Evolutionary conservation across 2,888 invertebrate genomes (phyloP).

Genomic region (Microchrysa polita): DNA sequence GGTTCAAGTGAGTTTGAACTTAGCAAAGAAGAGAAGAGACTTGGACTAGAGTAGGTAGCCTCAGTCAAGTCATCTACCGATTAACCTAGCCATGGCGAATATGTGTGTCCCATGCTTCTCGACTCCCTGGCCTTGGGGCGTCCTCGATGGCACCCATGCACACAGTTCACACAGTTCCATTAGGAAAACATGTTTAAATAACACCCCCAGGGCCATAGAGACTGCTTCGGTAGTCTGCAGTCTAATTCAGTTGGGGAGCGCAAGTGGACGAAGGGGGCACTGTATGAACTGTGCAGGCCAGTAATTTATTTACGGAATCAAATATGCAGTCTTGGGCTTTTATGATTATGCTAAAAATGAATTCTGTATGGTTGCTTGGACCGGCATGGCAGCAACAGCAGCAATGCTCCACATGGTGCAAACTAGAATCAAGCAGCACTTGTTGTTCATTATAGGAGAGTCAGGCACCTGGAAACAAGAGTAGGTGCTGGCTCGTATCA

Average conservation of each 20-base stretch:
- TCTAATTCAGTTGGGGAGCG: no score
- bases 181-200: conserved; percentile 27
- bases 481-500: no score
- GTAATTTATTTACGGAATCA: conserved; percentile 34
- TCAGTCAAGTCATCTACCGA: background rate
- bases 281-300: conserved; percentile 2
- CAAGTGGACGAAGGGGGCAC: background rate
- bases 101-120: conserved; percentile 13
- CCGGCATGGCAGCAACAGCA: no score
- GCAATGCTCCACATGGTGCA: no score
- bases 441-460: no score
- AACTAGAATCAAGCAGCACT: no score
- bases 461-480: no score
- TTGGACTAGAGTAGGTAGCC: background rate
- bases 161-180: conserved; percentile 26
- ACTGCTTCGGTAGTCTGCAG: background rate
- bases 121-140: background rate
- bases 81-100: conserved; percentile 13
- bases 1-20: conserved; percentile 23
- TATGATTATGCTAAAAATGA: conserved; percentile 34
- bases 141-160: background rate
- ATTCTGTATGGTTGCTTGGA: background rate
- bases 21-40: background rate
- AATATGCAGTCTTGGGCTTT: conserved; percentile 32
- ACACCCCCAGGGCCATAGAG: conserved; percentile 24